Percentiles rank a stretch among this genome's conserved stretches.
Evolutionary conservation across 2,113 vertebrate genomes (phyloP).

Genomic region (Thalassarche chlororhynchos): DNA sequence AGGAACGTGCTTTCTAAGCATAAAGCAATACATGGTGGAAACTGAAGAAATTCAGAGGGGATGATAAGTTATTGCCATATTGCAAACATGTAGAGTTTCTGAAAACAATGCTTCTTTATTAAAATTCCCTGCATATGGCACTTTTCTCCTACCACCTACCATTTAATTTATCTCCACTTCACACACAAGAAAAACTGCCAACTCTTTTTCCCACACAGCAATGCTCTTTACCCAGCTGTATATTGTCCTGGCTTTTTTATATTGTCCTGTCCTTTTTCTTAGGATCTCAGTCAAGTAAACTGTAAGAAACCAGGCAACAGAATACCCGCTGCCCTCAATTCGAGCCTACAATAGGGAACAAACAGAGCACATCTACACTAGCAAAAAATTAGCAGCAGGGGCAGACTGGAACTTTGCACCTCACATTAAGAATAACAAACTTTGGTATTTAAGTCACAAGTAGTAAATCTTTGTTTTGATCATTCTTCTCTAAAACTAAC

Average conservation of each 20-base stretch:
- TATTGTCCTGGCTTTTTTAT: background rate
- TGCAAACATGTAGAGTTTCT: background rate
- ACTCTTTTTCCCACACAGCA: background rate
- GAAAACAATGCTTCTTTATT: background rate
- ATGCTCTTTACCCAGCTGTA: background rate
- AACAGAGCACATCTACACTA: accelerated
- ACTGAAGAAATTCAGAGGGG: background rate
- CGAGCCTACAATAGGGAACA: background rate
- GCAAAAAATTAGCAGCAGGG: background rate
- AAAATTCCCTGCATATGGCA: background rate
- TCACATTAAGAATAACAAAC: background rate
- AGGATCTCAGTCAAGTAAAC: background rate
- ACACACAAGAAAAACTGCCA: background rate
- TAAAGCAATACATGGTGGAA: background rate
- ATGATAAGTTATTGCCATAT: background rate
- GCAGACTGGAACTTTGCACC: background rate
- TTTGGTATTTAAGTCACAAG: background rate
- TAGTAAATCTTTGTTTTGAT: background rate
- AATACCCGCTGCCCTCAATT: background rate
- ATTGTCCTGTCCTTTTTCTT: too few relatives aligned
- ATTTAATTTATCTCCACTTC: background rate
- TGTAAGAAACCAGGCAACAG: background rate
- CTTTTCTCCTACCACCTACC: background rate
- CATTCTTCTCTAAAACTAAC: background rate
- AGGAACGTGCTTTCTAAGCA: background rate